Base-by-base conservation (phyloP, 2,797 vertebrate genomes). In the Lutjanus argentimaculatus region DNA sequence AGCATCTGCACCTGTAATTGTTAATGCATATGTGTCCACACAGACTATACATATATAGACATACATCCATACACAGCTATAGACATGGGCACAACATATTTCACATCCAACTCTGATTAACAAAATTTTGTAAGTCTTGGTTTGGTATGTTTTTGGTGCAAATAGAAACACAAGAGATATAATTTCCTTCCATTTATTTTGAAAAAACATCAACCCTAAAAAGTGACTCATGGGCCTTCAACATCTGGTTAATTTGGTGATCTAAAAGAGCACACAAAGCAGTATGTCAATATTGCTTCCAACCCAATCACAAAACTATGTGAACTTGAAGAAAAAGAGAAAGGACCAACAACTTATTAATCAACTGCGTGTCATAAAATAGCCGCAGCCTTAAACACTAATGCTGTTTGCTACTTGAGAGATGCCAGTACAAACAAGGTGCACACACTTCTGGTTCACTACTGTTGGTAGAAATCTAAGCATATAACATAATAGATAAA, bases 391-490 rank as follows among this genome's bases (percentile, higher is more conserved):
- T 58, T 56, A 25, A 67, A 77, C 57, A 21, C 22, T 61, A 11
- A 42, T 71, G 19, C 42, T 19, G 13, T 57, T 56, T 8, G 13
- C 0, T 17, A 25, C 36, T 21, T 46, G 15, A 36, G 21, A 25
- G 59, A 56, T 67, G 4, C 1, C 40, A 22, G 42, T 56, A 58
- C 14, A 69, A n/a, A 75, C 61, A 21, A 72, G 14, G 46, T 53
- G 22, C 59, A 67, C 43, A 65, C 22, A 57, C 56, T 56, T 58
- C 36, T 74, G 69, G 53, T 80, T 67, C 46, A 64, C 17, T 9
- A 8, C 30, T 52, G 21, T 59, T n/a, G 42, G 36, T 21, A 67
- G 30, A 61, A 22, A 30, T 45, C 10, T 61, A 66, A 22, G 21
- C 46, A 64, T 64, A 48, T 19, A 14, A 30, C 14, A 15, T 9